Evolutionary conservation across 2,113 vertebrate species (phyloP).

Genomic region (Syngnathus floridae): DNA sequence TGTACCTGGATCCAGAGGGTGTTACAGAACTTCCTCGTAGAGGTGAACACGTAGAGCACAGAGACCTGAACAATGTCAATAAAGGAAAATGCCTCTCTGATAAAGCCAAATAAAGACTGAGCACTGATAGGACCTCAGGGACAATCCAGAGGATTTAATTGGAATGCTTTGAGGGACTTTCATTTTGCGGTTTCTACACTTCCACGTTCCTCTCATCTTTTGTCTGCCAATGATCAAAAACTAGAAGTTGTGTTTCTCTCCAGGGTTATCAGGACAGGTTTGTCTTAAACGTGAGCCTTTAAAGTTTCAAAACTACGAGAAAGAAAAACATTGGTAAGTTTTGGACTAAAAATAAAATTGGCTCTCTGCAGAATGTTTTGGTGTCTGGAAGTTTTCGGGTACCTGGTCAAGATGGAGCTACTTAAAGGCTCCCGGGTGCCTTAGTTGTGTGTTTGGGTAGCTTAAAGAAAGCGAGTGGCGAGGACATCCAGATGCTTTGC

Average conservation of each 20-base stretch:
- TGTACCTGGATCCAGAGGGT: slow-evolving; percentile 24
- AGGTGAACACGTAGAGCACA: slow-evolving; percentile 14
- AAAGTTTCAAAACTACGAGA: not conserved
- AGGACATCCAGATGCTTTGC: slow-evolving; percentile 53
- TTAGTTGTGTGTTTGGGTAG: slow-evolving; percentile 42
- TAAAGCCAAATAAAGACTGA: slow-evolving; percentile 38
- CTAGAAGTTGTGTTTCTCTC: not conserved
- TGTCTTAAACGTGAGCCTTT: too few relatives aligned
- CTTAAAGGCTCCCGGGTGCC: slow-evolving; percentile 36
- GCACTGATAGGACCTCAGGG: slow-evolving; percentile 25
- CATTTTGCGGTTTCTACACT: slow-evolving; percentile 24
- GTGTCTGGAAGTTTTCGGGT: slow-evolving; percentile 9
- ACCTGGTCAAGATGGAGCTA: slow-evolving; percentile 20
- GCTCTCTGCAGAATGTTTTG: slow-evolving; percentile 5
- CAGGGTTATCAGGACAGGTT: not conserved
- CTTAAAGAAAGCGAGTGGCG: slow-evolving; percentile 36
- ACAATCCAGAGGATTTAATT: slow-evolving; percentile 36
- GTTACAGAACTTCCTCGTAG: slow-evolving; percentile 14
- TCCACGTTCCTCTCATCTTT: slow-evolving; percentile 28
- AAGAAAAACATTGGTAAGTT: not conserved
- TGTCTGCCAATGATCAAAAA: slow-evolving; percentile 31
- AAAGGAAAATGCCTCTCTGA: slow-evolving; percentile 22
- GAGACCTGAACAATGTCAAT: slow-evolving; percentile 26
- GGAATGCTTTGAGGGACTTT: slow-evolving; percentile 32
- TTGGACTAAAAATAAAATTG: slow-evolving; percentile 10